Evolutionary conservation across 2,797 vertebrate genomes (phyloP).

Genomic region (Poecile montanus): DNA sequence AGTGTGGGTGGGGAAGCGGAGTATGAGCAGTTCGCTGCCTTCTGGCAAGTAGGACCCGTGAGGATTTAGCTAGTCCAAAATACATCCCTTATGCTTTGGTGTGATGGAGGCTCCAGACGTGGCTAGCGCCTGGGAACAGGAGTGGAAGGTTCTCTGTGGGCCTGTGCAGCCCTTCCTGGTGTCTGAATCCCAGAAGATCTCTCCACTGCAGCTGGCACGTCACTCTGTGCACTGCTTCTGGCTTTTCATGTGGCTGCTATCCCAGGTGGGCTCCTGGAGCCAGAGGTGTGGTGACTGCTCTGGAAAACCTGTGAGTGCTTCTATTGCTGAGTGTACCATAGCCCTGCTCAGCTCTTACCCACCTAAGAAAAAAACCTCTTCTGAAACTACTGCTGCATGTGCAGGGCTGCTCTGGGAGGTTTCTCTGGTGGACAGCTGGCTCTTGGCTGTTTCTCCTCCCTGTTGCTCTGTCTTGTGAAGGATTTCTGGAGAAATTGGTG

Average conservation of each 20-base stretch:
- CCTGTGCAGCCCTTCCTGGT: background rate
- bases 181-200: background rate
- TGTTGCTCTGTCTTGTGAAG: background rate
- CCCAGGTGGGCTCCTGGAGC: background rate
- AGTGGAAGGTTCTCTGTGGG: background rate
- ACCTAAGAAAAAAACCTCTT: background rate
- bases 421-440: background rate
- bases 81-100: background rate
- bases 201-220: rapidly evolving
- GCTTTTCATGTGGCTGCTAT: background rate
- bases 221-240: rapidly evolving
- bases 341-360: background rate
- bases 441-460: background rate
- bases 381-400: background rate
- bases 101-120: background rate
- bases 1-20: background rate
- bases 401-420: background rate
- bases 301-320: background rate
- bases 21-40: background rate
- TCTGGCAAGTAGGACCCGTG: background rate
- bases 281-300: background rate
- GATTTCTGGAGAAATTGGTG: background rate
- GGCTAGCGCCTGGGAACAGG: background rate
- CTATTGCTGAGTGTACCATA: rapidly evolving
- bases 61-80: background rate